These are phyloP conservation scores for Agriopis marginaria DNA, from an alignment of 2,888 invertebrate genomes.

Conservation along the genomic window DNA sequence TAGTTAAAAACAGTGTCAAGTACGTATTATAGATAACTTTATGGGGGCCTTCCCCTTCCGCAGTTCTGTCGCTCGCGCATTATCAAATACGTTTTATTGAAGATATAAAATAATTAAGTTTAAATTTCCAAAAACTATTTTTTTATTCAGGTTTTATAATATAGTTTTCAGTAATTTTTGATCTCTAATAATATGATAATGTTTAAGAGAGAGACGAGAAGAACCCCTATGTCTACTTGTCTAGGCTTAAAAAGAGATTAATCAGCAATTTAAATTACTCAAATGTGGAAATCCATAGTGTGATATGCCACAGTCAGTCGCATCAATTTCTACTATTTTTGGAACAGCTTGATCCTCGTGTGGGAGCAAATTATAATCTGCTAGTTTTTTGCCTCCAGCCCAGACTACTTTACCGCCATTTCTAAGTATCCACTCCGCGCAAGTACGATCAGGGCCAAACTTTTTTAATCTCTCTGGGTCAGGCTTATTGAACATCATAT, in stretches of 20 bases:
- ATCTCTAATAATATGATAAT: too few relatives aligned
- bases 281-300: conserved; percentile 94
- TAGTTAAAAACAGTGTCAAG: too few relatives aligned
- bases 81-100: too few relatives aligned
- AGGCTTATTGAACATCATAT: conserved; percentile 89
- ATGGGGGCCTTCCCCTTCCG: too few relatives aligned
- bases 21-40: too few relatives aligned
- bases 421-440: conserved; percentile 97
- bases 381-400: conserved; percentile 83
- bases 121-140: too few relatives aligned
- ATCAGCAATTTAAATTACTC: conserved; percentile 70
- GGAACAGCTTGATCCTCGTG: conserved; percentile 79
- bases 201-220: too few relatives aligned
- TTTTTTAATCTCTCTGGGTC: conserved; percentile 88
- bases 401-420: conserved; percentile 95
- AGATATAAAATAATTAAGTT: too few relatives aligned
- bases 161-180: too few relatives aligned
- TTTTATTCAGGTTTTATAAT: too few relatives aligned
- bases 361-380: conserved; percentile 92
- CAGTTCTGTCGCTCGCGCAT: too few relatives aligned
- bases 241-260: not conserved
- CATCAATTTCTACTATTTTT: conserved; percentile 90
- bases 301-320: conserved; percentile 92
- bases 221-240: too few relatives aligned
- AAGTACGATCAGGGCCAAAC: conserved; percentile 95